Base-by-base conservation (phyloP, 2,888 invertebrate genomes). In the Tipula unca region DNA sequence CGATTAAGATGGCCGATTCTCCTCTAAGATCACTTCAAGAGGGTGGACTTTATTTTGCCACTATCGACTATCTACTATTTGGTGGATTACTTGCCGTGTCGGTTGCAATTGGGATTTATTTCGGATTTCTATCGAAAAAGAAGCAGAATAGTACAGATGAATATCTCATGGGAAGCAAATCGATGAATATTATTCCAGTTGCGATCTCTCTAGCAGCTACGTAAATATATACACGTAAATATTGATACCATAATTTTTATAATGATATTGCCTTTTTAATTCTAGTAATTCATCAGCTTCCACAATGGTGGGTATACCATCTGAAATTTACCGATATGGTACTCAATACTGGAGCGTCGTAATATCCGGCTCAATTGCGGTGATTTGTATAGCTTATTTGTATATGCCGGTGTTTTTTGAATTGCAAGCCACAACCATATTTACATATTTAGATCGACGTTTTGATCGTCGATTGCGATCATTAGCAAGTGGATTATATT, bases 371-470 rank as follows among this genome's bases (percentile, higher is more conserved):
- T 2, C 10, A 0, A 39, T 39, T 2, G 10, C 39, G 0, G 10
- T 10, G 6, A 2, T 10, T 10, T 13, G 13, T 13, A 10, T 87
- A 39, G 86, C 86, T 25, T 87, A 87, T 84, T 42, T 93, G 6
- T 93, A 91, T 87, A 87, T 95, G 88, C 92, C 94, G 88, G 94
- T 96, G 0, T 95, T 95, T 88, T 94, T 94, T 89, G 93, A 93
- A 87, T 90, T 96, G 0, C 94, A 95, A 88, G 88, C 95, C 1
- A 94, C 94, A 0, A 95, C 95, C 42, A 93, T 93, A 85, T 95
- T 94, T 88, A 94, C 94, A 89, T 95, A 95, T 88, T 89, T 95
- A 86, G 93, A 94, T 88, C 90, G 93, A 88, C 90, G 95, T 87
- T 95, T 94, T 88, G 93, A 94, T 4, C 91, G 92, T 3, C 92